These are phyloP conservation scores for Heliconius congener DNA, from an alignment of 1,140 invertebrate genomes.

Conservation along the genomic window DNA sequence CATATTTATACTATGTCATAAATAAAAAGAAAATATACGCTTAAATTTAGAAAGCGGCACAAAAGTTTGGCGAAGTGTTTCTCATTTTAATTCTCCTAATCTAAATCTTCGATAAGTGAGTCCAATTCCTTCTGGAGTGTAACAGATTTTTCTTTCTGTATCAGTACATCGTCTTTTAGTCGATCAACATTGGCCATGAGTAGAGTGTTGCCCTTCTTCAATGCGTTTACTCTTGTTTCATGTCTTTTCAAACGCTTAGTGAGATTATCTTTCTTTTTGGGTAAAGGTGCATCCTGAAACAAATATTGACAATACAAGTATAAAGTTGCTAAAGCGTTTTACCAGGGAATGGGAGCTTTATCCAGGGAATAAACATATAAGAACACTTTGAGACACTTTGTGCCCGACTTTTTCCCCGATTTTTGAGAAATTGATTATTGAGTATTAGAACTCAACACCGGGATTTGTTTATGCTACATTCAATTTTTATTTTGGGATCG, in stretches of 20 bases:
- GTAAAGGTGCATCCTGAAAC: conserved; percentile 83
- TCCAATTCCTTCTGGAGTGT: conserved; percentile 91
- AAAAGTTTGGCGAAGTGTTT: background rate
- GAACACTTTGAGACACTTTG: too few species aligned
- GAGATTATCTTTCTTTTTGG: conserved; percentile 85
- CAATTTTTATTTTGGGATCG: too few species aligned
- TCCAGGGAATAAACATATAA: too few species aligned
- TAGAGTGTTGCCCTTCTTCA: conserved; percentile 93
- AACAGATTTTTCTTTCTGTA: conserved; percentile 89
- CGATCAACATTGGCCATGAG: conserved; percentile 92
- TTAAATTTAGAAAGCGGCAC: background rate
- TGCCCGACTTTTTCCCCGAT: too few species aligned
- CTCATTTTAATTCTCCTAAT: conserved; percentile 23
- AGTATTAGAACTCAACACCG: too few species aligned
- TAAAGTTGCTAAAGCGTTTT: too few species aligned
- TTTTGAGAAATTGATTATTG: too few species aligned
- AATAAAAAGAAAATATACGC: background rate
- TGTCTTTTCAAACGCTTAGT: conserved; percentile 85
- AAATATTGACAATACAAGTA: background rate
- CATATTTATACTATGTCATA: too few species aligned
- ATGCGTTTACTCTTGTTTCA: conserved; percentile 87
- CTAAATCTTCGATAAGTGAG: conserved; percentile 88
- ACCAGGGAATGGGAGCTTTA: too few species aligned
- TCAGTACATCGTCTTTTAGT: conserved; percentile 91
- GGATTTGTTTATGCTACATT: too few species aligned